phyloP scores from a whole-genome alignment of 2,888 invertebrate species.

The Ganaspis brasiliensis region DNA sequence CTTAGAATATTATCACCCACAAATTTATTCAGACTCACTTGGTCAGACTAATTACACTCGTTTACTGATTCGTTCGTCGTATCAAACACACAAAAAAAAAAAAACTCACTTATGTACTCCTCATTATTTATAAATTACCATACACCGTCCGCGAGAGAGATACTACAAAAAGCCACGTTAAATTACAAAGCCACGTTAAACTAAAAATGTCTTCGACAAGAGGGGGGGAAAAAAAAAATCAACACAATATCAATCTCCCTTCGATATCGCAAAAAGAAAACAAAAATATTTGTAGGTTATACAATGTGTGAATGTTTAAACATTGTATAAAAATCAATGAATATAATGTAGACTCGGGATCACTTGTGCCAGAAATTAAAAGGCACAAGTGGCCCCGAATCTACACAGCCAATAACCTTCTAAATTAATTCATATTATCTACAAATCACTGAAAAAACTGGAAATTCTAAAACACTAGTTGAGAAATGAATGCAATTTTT shows the following conservation, averaged over 20 bases:
- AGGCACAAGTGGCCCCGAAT: too few relatives aligned
- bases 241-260: conserved; percentile 16
- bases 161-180: conserved; percentile 56
- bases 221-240: conserved; percentile 47
- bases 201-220: conserved; percentile 53
- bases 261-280: conserved; percentile 39
- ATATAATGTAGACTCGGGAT: too few relatives aligned
- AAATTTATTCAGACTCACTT: conserved; percentile 20
- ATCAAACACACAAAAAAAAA: conserved; percentile 18
- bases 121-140: conserved; percentile 53
- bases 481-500: conserved; percentile 34
- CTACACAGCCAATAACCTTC: too few relatives aligned
- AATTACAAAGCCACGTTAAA: conserved; percentile 42
- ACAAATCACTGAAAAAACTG: conserved; percentile 47
- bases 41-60: conserved; percentile 5
- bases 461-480: conserved; percentile 18
- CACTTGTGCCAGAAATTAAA: too few relatives aligned
- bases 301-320: too few relatives aligned
- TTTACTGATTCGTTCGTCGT: conserved; percentile 12
- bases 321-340: too few relatives aligned
- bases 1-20: conserved; percentile 1
- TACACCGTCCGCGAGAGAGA: conserved; percentile 51
- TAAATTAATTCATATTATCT: conserved; percentile 41
- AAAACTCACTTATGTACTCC: conserved; percentile 45
- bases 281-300: too few relatives aligned